Percentiles rank a stretch among this genome's conserved stretches.
phyloP scores from a whole-genome alignment of 1,140 invertebrate species.

The Magallana gigas region DNA sequence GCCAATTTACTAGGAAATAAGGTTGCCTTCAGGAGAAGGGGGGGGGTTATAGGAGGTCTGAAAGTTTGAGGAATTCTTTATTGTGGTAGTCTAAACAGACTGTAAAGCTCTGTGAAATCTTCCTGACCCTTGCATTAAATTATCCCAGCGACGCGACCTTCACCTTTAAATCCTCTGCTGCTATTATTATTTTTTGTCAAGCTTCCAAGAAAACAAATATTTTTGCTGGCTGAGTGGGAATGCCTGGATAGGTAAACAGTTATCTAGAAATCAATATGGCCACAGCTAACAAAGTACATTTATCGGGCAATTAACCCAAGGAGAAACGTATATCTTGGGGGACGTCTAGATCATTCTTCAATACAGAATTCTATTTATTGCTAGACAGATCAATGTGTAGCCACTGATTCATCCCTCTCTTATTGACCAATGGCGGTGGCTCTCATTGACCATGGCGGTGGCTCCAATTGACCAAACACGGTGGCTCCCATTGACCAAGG shows the following conservation, averaged over 20 bases:
- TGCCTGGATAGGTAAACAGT: slow-evolving; percentile 27
- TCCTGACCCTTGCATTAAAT: neutral
- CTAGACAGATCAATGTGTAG: neutral
- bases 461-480: no score
- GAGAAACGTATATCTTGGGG: neutral
- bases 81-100: no score
- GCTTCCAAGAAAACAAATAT: slow-evolving; percentile 36
- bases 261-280: slow-evolving; percentile 25
- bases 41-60: no score
- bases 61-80: no score
- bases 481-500: no score
- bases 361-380: slow-evolving; percentile 14
- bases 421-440: neutral
- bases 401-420: neutral
- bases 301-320: slow-evolving; percentile 15
- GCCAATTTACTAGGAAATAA: no score
- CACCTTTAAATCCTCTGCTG: slow-evolving; percentile 6
- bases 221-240: slow-evolving; percentile 36
- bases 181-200: slow-evolving; percentile 26
- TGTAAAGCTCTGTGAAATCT: no score
- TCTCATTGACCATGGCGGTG: neutral
- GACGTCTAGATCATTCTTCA: neutral
- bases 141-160: neutral
- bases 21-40: no score
- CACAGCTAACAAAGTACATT: slow-evolving; percentile 30